phyloP scores from a whole-genome alignment of 2,888 invertebrate genomes.

The Mechanitis messenoides region DNA sequence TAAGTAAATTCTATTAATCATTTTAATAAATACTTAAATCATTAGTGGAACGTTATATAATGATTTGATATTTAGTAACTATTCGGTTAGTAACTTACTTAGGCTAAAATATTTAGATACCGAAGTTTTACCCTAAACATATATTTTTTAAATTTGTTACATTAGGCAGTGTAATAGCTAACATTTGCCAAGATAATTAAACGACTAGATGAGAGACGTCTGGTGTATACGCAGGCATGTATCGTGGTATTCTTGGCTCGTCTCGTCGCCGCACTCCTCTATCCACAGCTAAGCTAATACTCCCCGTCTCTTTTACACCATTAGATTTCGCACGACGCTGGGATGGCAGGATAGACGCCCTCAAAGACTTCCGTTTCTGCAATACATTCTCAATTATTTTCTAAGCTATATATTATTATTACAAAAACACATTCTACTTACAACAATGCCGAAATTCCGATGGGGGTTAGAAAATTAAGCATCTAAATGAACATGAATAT shows the following conservation, averaged over 20 bases:
- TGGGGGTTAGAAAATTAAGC: constrained; percentile 43
- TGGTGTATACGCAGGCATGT: constrained; percentile 85
- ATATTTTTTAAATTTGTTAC: too few relatives aligned
- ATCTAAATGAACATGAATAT: constrained; percentile 61
- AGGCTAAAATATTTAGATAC: too few relatives aligned
- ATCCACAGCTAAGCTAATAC: constrained; percentile 88
- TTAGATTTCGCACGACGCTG: constrained; percentile 88
- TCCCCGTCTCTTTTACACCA: constrained; percentile 86
- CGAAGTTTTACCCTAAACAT: too few relatives aligned
- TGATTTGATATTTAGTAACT: too few relatives aligned
- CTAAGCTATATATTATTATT: constrained; percentile 14
- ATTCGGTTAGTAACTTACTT: too few relatives aligned
- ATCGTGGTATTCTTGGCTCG: constrained; percentile 81
- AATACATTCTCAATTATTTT: constrained; percentile 33
- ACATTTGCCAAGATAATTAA: constrained; percentile 43
- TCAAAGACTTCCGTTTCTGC: constrained; percentile 91
- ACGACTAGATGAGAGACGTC: constrained; percentile 89
- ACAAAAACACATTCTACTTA: constrained; percentile 53
- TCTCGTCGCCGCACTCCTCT: constrained; percentile 79
- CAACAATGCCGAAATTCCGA: constrained; percentile 43
- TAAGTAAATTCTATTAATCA: too few relatives aligned
- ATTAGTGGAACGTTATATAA: too few relatives aligned
- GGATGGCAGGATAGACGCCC: constrained; percentile 85
- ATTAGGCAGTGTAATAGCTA: too few relatives aligned
- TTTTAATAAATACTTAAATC: too few relatives aligned